A percentile compares a stretch with the other conserved stretches of the same genome.
These are phyloP conservation scores for Agrilus biguttatus DNA, from an alignment of 2,888 invertebrate genomes.

Conservation along the genomic window DNA sequence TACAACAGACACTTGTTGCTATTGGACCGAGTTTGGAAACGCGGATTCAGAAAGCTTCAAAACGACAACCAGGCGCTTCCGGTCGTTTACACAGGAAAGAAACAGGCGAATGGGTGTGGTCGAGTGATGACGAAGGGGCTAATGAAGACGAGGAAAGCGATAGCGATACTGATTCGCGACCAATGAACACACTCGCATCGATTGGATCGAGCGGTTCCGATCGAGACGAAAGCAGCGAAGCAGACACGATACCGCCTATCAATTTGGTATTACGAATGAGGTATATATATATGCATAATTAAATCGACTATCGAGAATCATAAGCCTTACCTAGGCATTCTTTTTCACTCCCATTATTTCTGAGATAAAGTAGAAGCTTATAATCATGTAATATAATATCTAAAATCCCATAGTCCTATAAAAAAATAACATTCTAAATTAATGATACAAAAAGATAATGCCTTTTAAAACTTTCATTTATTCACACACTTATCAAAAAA, in stretches of 20 bases:
- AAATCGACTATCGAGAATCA: too few species aligned
- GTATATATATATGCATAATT: conserved; percentile 26
- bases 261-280: conserved; percentile 83
- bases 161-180: conserved; percentile 35
- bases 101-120: conserved; percentile 98
- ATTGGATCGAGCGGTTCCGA: conserved; percentile 30
- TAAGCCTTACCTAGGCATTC: too few species aligned
- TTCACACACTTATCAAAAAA: too few species aligned
- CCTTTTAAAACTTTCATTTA: too few species aligned
- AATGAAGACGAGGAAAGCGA: conserved; percentile 51
- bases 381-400: too few species aligned
- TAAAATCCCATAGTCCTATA: too few species aligned
- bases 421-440: too few species aligned
- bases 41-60: conserved; percentile 72
- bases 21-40: conserved; percentile 81
- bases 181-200: conserved; percentile 31
- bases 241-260: conserved; percentile 38
- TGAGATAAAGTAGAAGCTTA: too few species aligned
- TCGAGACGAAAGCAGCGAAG: conserved; percentile 31
- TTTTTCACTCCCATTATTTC: too few species aligned
- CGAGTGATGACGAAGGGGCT: conserved; percentile 73
- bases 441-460: too few species aligned
- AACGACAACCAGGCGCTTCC: conserved; percentile 74
- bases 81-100: conserved; percentile 82
- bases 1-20: conserved; percentile 71